phyloP scores from a whole-genome alignment of 2,888 invertebrate species.

The Aleiodes leptofemur region DNA sequence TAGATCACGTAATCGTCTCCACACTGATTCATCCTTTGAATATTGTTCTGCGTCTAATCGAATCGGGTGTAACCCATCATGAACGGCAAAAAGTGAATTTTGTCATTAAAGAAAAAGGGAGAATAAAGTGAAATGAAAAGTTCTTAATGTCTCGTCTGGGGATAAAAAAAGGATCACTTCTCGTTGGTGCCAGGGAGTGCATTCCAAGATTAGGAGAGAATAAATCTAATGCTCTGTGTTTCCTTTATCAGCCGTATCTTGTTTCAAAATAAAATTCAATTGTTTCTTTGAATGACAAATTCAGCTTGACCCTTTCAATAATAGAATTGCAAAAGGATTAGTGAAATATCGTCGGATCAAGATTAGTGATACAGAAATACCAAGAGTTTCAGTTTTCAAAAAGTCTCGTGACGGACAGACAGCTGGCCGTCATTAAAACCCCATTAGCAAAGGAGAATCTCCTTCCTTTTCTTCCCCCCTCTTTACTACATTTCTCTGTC shows the following conservation, averaged over 20 bases:
- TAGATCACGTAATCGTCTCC: slow-evolving; percentile 46
- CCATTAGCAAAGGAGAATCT: slow-evolving; percentile 62
- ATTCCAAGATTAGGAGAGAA: slow-evolving; percentile 48
- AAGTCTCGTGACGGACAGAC: slow-evolving; percentile 72
- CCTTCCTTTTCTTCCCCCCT: slow-evolving; percentile 59
- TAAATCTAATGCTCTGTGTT: slow-evolving; percentile 7
- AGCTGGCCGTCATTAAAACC: slow-evolving; percentile 76
- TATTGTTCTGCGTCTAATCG: slow-evolving; percentile 17
- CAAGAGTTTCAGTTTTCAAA: slow-evolving; percentile 63
- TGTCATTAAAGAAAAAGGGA: slow-evolving; percentile 2
- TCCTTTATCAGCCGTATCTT: neutral
- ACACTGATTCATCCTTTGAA: slow-evolving; percentile 24
- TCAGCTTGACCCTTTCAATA: slow-evolving; percentile 8
- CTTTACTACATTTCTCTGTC: slow-evolving; percentile 55
- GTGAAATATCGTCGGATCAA: slow-evolving; percentile 30
- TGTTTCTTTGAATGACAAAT: slow-evolving; percentile 1
- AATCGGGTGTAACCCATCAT: slow-evolving; percentile 18
- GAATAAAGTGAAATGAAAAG: neutral
- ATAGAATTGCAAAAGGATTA: slow-evolving; percentile 26
- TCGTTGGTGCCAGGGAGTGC: slow-evolving; percentile 47
- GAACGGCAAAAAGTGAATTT: slow-evolving; percentile 6
- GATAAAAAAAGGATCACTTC: neutral
- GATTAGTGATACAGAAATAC: slow-evolving; percentile 39
- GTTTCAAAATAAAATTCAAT: slow-evolving; percentile 1
- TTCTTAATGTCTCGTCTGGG: neutral